Evolutionary conservation across 2,113 vertebrate species (phyloP), one percentile per base, ranked within the genome.

Genomic region (Phoenicopterus ruber): DNA sequence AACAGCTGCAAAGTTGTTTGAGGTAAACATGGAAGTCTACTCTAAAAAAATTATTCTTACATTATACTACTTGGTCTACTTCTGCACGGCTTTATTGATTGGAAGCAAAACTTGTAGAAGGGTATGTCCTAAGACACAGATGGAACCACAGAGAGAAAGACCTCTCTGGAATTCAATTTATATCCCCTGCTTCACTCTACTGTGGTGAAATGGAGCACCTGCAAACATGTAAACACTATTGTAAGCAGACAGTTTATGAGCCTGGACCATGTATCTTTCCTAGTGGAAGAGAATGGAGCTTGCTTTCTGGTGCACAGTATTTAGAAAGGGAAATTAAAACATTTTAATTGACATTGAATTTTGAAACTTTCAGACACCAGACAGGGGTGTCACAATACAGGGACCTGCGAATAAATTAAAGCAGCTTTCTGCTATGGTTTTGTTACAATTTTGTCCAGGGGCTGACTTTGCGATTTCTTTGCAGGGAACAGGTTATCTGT

Each of bases 311-410:
- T 50, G 44, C 50, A 77, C 66, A 38, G 22, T 40, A 87, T 55
- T 78, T 87, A 94, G 49, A 93, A 90, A 74, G 44, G 42, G 46
- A 96, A 96, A 97, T 77, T 58, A 86, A 96, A 96, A 95, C 59
- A 84, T 85, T 93, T 81, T 95, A 95, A 97, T 88, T 96, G 82
- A 95, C 91, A 93, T 2, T 61, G 86, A 96, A 95, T 96, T 92
- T 82, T 92, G 86, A 93, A 94, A 92, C 71, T 88, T 88, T 67
- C 77, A 85, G 91, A 93, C 49, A 84, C 26, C n/a, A 82, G 67
- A 31, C 46, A 96, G 79, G 28, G 58, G 61, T 93, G 85, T 97
- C 84, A 77, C 81, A 80, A 70, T 55, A 50, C 29, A 71, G 73
- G 8, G 24, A 84, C 54, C 49, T 70, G 29, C 19, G 55, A 90